Evolutionary conservation across 2,113 vertebrate species (phyloP), one percentile per base, ranked within the genome.

Genomic region (Marcusenius ussheri): DNA sequence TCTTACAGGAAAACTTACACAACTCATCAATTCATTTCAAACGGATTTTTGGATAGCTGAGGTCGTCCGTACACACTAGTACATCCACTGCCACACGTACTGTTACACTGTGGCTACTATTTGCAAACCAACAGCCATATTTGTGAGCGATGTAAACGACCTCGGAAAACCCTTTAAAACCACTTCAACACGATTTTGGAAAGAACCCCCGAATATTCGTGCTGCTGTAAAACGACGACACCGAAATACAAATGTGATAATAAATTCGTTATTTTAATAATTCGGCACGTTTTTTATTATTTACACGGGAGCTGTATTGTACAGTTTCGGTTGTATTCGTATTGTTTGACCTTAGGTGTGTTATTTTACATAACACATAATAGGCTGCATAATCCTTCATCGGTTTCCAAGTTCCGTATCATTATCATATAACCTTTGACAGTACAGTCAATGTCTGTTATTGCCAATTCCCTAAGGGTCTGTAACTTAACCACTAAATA

Each of bases 381-480:
- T 77, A 80, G 19, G 31, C 4, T 42, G 74, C 17, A 42, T 39
- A 39, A 80, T 19, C 35, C 74, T 80, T 80, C 15, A 80, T 8
- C 27, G 15, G 11, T 35, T 77, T 77, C 70, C 70, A 31, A 39
- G 35, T 35, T 80, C 74, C 74, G 35, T 80, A 42, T 80, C 31
- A 42, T 80, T 84, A 45, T 47, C 42, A 84, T 46, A 47, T 47
- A 45, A 46, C 39, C 83, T 46, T 84, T 46, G 39, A 24, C 21
- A n/a, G 83, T 84, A n/a, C 83, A 84, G 83, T 84, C 74, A 80
- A 24, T n/a, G 83, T 70, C 62, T 84, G 45, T 46, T 24, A 42
- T 24, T 84, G 83, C 83, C 42, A 47, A 45, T 83, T 83, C 42
- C 42, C 42, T 24, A 19, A 83, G 42, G 77, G 77, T 83, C 35